A percentile compares a stretch with the other conserved stretches of the same genome.
Evolutionary conservation across 2,888 invertebrate species (phyloP).

Genomic region (Drosophila villosipedis): DNA sequence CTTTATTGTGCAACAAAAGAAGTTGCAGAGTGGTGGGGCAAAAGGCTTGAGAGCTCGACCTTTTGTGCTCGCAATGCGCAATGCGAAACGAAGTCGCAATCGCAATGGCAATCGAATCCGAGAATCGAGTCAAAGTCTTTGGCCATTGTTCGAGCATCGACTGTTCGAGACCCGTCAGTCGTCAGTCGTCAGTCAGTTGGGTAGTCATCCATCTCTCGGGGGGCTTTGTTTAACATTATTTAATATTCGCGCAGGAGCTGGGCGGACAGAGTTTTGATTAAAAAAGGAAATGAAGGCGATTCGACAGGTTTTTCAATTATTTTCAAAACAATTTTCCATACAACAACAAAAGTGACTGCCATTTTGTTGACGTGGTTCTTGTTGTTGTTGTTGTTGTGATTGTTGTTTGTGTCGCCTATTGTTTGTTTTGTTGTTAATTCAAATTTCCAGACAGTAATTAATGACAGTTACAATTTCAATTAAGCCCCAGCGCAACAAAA

Average conservation of each 20-base stretch:
- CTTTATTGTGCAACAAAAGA: constrained; percentile 77
- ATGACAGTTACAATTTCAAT: constrained; percentile 85
- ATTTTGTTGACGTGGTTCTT: constrained; percentile 45
- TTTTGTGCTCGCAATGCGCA: constrained; percentile 61
- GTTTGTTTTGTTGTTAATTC: constrained; percentile 71
- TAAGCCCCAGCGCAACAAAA: constrained; percentile 65
- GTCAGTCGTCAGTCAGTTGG: constrained; percentile 35
- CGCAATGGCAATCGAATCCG: constrained; percentile 28
- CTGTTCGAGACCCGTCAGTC: constrained; percentile 41
- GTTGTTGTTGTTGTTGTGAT: constrained; percentile 35
- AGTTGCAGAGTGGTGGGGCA: constrained; percentile 16
- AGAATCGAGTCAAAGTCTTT: constrained; percentile 51
- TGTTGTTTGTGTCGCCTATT: constrained; percentile 50
- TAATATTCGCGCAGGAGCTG: constrained; percentile 48
- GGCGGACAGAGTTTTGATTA: constrained; percentile 61
- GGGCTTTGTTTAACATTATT: constrained; percentile 23
- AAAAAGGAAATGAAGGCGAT: constrained; percentile 58
- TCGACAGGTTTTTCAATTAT: constrained; percentile 81
- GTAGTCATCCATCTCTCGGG: constrained; percentile 48
- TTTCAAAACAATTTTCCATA: constrained; percentile 52
- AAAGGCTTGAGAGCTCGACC: constrained; percentile 78
- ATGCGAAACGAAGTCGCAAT: constrained; percentile 49
- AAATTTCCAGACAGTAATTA: constrained; percentile 85
- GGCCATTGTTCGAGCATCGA: constrained; percentile 43
- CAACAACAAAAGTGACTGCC: constrained; percentile 33